These are phyloP conservation scores for Syngnathus scovelli DNA, from an alignment of 2,113 vertebrate species.

Conservation along the genomic window DNA sequence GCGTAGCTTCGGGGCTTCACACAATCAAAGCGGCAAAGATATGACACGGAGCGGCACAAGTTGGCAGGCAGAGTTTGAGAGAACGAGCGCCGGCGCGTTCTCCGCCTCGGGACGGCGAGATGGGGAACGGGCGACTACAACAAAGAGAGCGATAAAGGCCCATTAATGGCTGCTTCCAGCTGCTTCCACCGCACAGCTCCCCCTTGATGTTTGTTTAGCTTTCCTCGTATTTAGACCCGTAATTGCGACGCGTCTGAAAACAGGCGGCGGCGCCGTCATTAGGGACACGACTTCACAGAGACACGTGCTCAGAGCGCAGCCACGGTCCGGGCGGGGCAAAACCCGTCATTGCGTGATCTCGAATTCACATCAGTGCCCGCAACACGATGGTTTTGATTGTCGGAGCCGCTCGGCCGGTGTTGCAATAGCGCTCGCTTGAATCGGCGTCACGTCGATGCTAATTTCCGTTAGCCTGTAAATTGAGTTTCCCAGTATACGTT, in stretches of 20 bases:
- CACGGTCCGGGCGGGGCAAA: too few species aligned
- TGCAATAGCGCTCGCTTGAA: too few species aligned
- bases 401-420: too few species aligned
- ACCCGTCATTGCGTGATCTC: too few species aligned
- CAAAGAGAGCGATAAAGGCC: constrained; percentile 63
- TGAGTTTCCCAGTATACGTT: too few species aligned
- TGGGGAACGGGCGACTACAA: constrained; percentile 36
- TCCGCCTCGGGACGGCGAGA: constrained; percentile 43
- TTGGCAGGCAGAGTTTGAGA: constrained; percentile 1
- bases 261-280: constrained; percentile 42
- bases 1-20: constrained; percentile 10
- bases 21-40: constrained; percentile 1
- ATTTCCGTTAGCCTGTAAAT: too few species aligned
- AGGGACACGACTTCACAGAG: constrained; percentile 40
- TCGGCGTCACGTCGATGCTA: too few species aligned
- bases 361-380: too few species aligned
- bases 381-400: too few species aligned
- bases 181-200: constrained; percentile 64
- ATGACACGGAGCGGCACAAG: constrained; percentile 9
- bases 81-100: constrained; percentile 41
- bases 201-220: constrained; percentile 73
- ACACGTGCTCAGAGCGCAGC: not conserved
- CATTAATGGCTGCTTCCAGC: constrained; percentile 69
- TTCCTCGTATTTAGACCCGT: constrained; percentile 66
- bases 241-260: constrained; percentile 60